A percentile compares a stretch with the other conserved stretches of the same genome.
These are phyloP conservation scores for Acanthococcus lagerstroemiae DNA, from an alignment of 2,888 invertebrate species.

Conservation along the genomic window DNA sequence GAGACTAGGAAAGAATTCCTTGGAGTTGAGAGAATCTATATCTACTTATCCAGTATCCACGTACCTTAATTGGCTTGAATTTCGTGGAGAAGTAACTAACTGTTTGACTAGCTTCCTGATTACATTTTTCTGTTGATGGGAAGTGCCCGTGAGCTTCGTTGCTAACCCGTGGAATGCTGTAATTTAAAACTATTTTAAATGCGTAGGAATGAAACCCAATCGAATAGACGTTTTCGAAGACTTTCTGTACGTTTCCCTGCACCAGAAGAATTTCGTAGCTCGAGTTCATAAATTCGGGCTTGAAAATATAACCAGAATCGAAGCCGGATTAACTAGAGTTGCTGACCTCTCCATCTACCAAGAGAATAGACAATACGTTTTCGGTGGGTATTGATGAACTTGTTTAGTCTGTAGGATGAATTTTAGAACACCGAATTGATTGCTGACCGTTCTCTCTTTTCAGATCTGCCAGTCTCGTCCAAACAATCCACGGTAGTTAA, in stretches of 20 bases:
- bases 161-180: no score
- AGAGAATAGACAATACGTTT: conserved; percentile 51
- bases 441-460: neutral
- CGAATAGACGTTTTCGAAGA: conserved; percentile 67
- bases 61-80: no score
- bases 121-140: conserved; percentile 4
- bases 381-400: conserved; percentile 41
- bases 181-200: no score
- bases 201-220: conserved; percentile 52
- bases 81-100: neutral
- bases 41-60: no score
- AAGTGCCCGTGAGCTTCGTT: no score
- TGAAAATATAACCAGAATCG: conserved; percentile 41
- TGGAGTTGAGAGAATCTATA: no score
- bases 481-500: conserved; percentile 3
- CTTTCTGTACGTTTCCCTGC: conserved; percentile 55
- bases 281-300: conserved; percentile 46
- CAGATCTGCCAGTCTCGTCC: neutral
- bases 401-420: neutral
- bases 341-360: conserved; percentile 59
- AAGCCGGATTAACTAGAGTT: conserved; percentile 48
- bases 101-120: conserved; percentile 1
- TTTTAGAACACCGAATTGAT: neutral
- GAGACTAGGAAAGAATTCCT: no score
- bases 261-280: conserved; percentile 44